phyloP scores from a whole-genome alignment of 2,797 vertebrate species.

The Hypotaenidia philippensis region DNA sequence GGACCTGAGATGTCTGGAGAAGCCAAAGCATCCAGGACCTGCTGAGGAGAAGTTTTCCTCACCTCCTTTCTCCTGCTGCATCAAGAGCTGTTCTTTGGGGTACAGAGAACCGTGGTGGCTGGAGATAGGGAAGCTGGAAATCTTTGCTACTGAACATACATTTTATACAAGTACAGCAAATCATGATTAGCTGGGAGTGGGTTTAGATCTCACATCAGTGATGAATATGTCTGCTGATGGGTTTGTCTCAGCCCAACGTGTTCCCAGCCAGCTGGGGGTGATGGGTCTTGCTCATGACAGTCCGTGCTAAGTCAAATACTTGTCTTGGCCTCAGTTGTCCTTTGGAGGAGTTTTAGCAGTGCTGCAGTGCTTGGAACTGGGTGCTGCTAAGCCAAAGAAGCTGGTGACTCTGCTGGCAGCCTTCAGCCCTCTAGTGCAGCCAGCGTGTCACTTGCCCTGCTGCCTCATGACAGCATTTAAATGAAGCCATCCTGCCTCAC shows the following conservation, averaged over 20 bases:
- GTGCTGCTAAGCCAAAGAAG: not conserved
- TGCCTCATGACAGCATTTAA: not conserved
- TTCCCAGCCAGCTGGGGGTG: not conserved
- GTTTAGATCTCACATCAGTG: not conserved
- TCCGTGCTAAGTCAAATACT: not conserved
- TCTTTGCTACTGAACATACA: not conserved
- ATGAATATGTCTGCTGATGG: not conserved
- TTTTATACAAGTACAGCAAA: not conserved
- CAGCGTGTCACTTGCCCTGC: not conserved
- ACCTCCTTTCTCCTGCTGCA: not conserved
- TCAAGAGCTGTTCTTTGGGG: not conserved
- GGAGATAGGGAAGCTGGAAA: not conserved
- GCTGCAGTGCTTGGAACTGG: not conserved
- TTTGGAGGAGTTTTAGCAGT: not conserved
- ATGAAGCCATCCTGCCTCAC: not conserved
- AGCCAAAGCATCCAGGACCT: not conserved
- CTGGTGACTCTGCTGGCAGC: not conserved
- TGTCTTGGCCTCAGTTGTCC: not conserved
- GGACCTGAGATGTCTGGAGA: not conserved
- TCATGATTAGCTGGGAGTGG: not conserved
- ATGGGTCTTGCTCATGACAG: not conserved
- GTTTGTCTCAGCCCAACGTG: not conserved
- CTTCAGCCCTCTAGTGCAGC: not conserved
- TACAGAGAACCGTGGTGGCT: not conserved
- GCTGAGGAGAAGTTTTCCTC: not conserved